These are phyloP conservation scores for Mormoops blainvillei DNA, from an alignment of 2,113 vertebrate species.

Conservation along the genomic window DNA sequence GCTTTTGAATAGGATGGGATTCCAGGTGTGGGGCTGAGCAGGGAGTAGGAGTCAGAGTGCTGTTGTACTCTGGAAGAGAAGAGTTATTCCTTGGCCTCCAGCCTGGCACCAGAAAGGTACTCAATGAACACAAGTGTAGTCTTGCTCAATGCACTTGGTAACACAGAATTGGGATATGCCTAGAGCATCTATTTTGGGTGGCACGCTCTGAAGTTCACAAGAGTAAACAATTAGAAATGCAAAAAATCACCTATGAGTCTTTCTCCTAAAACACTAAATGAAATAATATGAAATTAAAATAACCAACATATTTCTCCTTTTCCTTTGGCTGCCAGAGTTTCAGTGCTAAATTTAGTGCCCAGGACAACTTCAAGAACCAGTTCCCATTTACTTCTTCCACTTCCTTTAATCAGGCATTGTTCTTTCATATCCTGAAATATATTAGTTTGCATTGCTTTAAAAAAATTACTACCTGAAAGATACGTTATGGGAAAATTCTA, in stretches of 20 bases:
- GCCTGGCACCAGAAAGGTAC: not conserved
- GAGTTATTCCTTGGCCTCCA: not conserved
- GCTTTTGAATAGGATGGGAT: not conserved
- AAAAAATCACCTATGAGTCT: not conserved
- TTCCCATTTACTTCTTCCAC: slow-evolving; percentile 29
- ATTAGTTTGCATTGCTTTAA: slow-evolving; percentile 17
- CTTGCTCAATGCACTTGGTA: not conserved
- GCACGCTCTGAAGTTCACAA: not conserved
- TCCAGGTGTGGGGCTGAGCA: not conserved
- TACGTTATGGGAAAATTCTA: slow-evolving; percentile 5
- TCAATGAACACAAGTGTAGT: not conserved
- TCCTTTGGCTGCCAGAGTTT: not conserved
- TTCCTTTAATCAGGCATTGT: slow-evolving; percentile 57
- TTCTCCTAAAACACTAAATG: not conserved
- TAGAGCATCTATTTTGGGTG: not conserved
- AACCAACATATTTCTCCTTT: not conserved
- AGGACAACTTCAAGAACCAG: slow-evolving; percentile 20
- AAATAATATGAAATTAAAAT: not conserved
- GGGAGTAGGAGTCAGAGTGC: not conserved
- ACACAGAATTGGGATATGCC: not conserved
- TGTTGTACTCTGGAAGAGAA: not conserved
- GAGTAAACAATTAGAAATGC: not conserved
- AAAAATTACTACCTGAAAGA: not conserved
- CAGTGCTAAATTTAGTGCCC: slow-evolving; percentile 50
- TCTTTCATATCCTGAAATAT: slow-evolving; percentile 64